Conservation (phyloP, 2,113 vertebrate species). For the Symphodus melops region DNA sequence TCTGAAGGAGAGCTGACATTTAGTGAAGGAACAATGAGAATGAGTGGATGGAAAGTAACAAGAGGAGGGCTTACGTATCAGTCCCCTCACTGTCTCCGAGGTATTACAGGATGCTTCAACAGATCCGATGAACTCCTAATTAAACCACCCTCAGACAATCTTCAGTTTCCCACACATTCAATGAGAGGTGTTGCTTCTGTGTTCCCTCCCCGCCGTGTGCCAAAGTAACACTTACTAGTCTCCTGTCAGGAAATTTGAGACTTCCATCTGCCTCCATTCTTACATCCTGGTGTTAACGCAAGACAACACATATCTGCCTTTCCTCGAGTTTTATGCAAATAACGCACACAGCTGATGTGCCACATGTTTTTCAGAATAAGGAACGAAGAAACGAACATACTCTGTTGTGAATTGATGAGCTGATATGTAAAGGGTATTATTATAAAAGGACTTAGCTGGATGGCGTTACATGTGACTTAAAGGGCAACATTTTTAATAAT, state of each 20-base stretch:
- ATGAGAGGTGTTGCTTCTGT: slow-evolving; percentile 68
- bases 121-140: slow-evolving; percentile 62
- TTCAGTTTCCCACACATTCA: slow-evolving; percentile 62
- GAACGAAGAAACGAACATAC: not conserved
- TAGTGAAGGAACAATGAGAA: not conserved
- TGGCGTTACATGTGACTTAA: too few relatives aligned
- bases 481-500: too few relatives aligned
- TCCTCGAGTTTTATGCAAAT: not conserved
- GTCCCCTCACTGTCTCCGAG: slow-evolving; percentile 18
- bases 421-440: not conserved
- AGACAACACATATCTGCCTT: not conserved
- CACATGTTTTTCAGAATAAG: slow-evolving; percentile 6
- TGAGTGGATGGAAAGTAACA: not conserved
- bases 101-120: slow-evolving; percentile 31
- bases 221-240: slow-evolving; percentile 70
- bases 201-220: slow-evolving; percentile 33
- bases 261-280: slow-evolving; percentile 72
- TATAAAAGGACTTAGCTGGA: not conserved
- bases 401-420: not conserved
- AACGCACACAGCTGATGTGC: not conserved
- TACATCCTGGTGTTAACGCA: slow-evolving; percentile 16
- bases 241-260: slow-evolving; percentile 56
- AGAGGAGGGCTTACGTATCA: slow-evolving; percentile 1
- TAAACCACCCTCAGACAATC: slow-evolving; percentile 52
- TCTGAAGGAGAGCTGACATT: slow-evolving; percentile 10